Evolutionary conservation across 2,113 vertebrate species (phyloP).

Genomic region (Pollachius pollachius): DNA sequence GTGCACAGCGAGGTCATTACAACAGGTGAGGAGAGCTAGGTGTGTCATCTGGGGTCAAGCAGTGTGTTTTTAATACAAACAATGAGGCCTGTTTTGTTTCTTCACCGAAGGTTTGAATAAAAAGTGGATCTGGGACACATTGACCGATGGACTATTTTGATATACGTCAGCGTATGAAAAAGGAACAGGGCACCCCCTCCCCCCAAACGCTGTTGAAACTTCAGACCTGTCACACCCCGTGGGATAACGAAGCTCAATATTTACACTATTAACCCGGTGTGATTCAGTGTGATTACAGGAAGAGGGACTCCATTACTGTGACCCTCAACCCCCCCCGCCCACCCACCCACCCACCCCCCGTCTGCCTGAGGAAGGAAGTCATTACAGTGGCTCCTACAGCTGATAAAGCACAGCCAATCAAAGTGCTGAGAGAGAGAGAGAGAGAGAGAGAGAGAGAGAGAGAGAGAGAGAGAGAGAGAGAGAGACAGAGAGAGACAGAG

Average conservation of each 20-base stretch:
- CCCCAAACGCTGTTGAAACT: conserved; percentile 35
- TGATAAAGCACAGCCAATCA: conserved; percentile 53
- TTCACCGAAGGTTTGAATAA: not conserved
- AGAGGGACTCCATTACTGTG: conserved; percentile 57
- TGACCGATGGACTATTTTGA: conserved; percentile 24
- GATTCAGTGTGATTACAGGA: conserved; percentile 66
- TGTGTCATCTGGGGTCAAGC: too few species aligned
- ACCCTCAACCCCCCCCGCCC: too few species aligned
- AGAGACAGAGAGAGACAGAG: not conserved
- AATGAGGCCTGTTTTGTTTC: too few species aligned
- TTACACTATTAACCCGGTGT: conserved; percentile 65
- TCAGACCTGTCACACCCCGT: conserved; percentile 42
- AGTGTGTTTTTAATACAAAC: too few species aligned
- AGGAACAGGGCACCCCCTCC: not conserved
- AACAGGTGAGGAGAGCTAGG: too few species aligned
- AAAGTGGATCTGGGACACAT: conserved; percentile 13
- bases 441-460: not conserved
- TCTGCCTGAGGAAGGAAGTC: conserved; percentile 78
- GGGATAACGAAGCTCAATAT: conserved; percentile 63
- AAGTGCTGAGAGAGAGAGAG: conserved; percentile 10
- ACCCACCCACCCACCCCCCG: conserved; percentile 65
- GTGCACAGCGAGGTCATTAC: too few species aligned
- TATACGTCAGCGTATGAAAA: conserved; percentile 35
- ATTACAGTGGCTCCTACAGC: conserved; percentile 72
- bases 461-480: conserved; percentile 25